Evolutionary conservation across 2,113 vertebrate genomes (phyloP).

Genomic region (Regulus satrapa): DNA sequence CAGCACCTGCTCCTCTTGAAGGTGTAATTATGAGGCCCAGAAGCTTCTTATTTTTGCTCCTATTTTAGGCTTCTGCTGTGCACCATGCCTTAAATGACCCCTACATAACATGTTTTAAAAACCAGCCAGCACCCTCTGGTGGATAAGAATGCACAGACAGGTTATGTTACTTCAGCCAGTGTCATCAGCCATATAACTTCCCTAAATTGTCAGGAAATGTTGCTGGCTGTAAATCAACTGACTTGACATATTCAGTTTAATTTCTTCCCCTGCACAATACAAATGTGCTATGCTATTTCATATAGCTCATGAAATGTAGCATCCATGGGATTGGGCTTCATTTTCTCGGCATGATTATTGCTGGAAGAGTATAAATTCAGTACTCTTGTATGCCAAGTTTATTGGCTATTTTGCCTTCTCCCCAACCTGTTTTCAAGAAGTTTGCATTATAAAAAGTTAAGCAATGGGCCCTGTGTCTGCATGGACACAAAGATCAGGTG

Average conservation of each 20-base stretch:
- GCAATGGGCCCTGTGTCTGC: neutral
- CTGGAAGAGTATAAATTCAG: neutral
- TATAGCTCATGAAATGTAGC: neutral
- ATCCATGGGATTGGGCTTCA: neutral
- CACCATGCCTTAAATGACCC: neutral
- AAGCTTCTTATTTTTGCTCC: neutral
- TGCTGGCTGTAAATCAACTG: neutral
- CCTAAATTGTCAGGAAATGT: neutral
- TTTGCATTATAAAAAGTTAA: neutral
- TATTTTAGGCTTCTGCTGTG: neutral
- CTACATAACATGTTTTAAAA: accelerated
- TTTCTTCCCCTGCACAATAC: neutral
- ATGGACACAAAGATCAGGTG: neutral
- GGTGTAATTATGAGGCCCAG: neutral
- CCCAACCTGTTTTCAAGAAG: neutral
- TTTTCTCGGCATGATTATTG: neutral
- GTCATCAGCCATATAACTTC: neutral
- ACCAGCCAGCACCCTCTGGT: neutral
- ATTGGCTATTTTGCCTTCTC: neutral
- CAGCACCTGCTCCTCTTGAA: neutral
- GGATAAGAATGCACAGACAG: neutral
- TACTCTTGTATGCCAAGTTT: neutral
- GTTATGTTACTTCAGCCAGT: neutral
- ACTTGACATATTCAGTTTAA: neutral
- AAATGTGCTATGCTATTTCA: neutral